A percentile compares a stretch with the other conserved stretches of the same genome.
phyloP scores from a whole-genome alignment of 2,888 invertebrate species.

The Cheilosia vernalis region DNA sequence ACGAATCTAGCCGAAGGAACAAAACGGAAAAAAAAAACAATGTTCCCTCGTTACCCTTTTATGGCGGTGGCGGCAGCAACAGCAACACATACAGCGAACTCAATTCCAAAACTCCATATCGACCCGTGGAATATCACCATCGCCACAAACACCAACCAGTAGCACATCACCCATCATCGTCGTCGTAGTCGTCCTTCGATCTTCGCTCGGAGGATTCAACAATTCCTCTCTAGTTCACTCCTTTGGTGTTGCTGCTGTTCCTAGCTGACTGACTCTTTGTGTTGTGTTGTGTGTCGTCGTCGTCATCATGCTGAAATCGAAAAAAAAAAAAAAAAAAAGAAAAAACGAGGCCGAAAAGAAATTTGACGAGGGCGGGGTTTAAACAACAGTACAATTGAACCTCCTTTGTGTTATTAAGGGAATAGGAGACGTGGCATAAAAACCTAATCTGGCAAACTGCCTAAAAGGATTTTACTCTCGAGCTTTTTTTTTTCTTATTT shows the following conservation, averaged over 20 bases:
- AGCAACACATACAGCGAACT: slow-evolving; percentile 62
- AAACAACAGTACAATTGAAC: slow-evolving; percentile 75
- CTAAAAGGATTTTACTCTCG: slow-evolving; percentile 70
- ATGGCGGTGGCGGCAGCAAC: slow-evolving; percentile 49
- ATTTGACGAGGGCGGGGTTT: slow-evolving; percentile 64
- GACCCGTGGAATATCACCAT: slow-evolving; percentile 54
- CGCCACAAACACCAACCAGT: slow-evolving; percentile 25
- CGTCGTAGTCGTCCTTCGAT: slow-evolving; percentile 60
- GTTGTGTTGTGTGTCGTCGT: slow-evolving; percentile 20
- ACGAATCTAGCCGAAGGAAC: slow-evolving; percentile 28
- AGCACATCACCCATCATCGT: slow-evolving; percentile 53
- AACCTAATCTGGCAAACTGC: slow-evolving; percentile 75
- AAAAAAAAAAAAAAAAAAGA: slow-evolving; percentile 16
- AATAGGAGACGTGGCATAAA: slow-evolving; percentile 74
- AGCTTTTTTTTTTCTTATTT: slow-evolving; percentile 27
- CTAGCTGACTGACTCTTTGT: slow-evolving; percentile 29
- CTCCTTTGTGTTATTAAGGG: slow-evolving; percentile 75
- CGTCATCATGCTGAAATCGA: slow-evolving; percentile 56
- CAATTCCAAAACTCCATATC: slow-evolving; percentile 64
- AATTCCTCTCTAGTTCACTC: slow-evolving; percentile 46
- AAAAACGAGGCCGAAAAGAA: slow-evolving; percentile 31
- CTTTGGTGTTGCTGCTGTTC: slow-evolving; percentile 3
- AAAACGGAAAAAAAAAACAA: neutral
- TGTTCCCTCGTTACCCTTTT: slow-evolving; percentile 68
- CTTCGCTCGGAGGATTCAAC: slow-evolving; percentile 67